Base-by-base conservation (phyloP, 2,113 vertebrate species). In the Corythornis vintsioides region DNA sequence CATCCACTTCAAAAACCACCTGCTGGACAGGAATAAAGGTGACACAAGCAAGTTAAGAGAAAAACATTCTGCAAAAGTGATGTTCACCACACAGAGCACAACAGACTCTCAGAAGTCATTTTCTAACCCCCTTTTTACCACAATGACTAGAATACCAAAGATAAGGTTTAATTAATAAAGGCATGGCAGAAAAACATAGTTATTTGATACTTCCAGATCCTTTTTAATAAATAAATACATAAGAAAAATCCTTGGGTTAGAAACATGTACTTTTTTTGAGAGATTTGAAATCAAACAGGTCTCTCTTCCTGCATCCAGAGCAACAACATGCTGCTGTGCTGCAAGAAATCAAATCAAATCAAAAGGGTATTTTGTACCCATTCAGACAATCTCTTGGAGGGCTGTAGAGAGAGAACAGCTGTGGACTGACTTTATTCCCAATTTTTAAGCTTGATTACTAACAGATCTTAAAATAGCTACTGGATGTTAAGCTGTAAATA, bases 381-480 rank as follows among this genome's bases (percentile, higher is more conserved):
- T 95, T 92, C 85, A 95, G 80, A 57, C 47, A 79, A 12, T 11
- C 77, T 84, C 76, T 86, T 83, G 53, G 65, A 94, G 35, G 53
- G 80, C 40, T 77, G 61, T 22, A 40, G 22, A 53, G 65, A 88
- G 64, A 92, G 80, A 90, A 90, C 93, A 96, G 86, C 96, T 96
- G 93, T 28, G 53, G 47, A 45, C 43, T 75, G 48, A 86, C 57
- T 93, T 81, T 33, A 83, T 75, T 90, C 48, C 21, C 6, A 65
- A 19, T 65, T 92, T 95, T 88, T 75, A 78, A 81, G 90, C 80
- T 84, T 95, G 90, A 92, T 91, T 92, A 90, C 65, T 69, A 57
- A 83, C 31, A 66, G 20, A 48, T 86, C 90, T 92, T 90, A 93
- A 96, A 93, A 96, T 92, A 96, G 73, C 76, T 83, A 22, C 52